phyloP scores from a whole-genome alignment of 2,113 vertebrate species.

The Centrocercus urophasianus region DNA sequence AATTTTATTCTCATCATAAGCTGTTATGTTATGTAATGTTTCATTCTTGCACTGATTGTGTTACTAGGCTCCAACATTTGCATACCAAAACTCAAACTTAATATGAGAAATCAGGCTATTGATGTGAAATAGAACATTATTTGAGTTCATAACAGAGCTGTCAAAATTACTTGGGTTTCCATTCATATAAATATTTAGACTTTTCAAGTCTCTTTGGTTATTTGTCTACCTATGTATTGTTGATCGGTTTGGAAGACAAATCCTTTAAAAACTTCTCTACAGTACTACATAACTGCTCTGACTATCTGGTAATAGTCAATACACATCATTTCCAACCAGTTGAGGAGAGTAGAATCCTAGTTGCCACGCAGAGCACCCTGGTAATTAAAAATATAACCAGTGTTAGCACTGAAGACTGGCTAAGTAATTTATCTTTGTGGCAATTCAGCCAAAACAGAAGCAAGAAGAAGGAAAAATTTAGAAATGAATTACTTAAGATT shows the following conservation, averaged over 20 bases:
- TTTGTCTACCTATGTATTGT: not conserved
- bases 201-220: not conserved
- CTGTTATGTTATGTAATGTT: not conserved
- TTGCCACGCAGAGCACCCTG: not conserved
- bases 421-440: not conserved
- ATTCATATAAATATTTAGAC: not conserved
- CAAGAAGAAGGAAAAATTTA: not conserved
- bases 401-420: not conserved
- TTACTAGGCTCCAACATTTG: not conserved
- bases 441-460: constrained; percentile 8
- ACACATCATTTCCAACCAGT: not conserved
- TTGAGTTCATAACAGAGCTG: not conserved
- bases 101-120: not conserved
- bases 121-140: not conserved
- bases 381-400: constrained; percentile 14
- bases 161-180: not conserved
- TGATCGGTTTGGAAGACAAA: no score
- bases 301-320: not conserved
- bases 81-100: not conserved
- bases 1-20: not conserved
- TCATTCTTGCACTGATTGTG: not conserved
- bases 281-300: not conserved
- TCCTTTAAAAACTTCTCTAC: not conserved
- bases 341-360: not conserved
- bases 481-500: constrained; percentile 9